Base-by-base conservation (phyloP, 2,797 vertebrate species). In the Hydrolagus colliei region DNA sequence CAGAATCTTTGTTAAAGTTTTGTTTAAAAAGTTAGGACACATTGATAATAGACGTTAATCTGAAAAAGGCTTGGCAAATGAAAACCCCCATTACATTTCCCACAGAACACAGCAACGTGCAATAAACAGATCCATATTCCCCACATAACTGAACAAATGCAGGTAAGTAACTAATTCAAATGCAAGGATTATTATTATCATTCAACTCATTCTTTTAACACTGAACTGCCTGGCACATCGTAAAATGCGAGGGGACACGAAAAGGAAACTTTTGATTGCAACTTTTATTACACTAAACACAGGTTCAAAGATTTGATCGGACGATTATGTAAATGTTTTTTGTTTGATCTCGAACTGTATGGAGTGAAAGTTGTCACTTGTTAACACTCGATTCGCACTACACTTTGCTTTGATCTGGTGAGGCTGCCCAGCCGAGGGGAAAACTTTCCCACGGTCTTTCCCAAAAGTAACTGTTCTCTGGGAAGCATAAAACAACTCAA, bases 281-380 rank as follows among this genome's bases (percentile, higher is more conserved):
- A 32, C 41, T 18, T 35, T 71, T 67, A 20, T n/a, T 52, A 71
- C 65, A 84, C 14, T 18, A 52, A 84, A 84, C 79, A 20, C 65
- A n/a, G n/a, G 65, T 84, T 84, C 79, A 20, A 27, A 84, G 41
- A 67, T 71, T 71, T 68, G 16, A 52, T 18, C 65, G 16, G 11
- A 41, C n/a, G 16, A 18, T 71, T 27, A 4, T 71, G 79, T 41
- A 20, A 41, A 84, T 41, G 4, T 8, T 68, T 27, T 41, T 52
- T 8, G 27, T 63, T 80, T 16, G 18, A 63, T 84, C 27, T 84
- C 27, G 63, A 84, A 68, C 65, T 84, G 32, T 84, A 65, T 52
- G 1, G 32, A 68, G 65, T 71, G 79, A 84, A 84, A 84, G 79
- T 67, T 41, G 79, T 71, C 79, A 35, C 79, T 84, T 84, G 2